Base-by-base conservation (phyloP, 1,140 invertebrate genomes). In the Eueides isabella region DNA sequence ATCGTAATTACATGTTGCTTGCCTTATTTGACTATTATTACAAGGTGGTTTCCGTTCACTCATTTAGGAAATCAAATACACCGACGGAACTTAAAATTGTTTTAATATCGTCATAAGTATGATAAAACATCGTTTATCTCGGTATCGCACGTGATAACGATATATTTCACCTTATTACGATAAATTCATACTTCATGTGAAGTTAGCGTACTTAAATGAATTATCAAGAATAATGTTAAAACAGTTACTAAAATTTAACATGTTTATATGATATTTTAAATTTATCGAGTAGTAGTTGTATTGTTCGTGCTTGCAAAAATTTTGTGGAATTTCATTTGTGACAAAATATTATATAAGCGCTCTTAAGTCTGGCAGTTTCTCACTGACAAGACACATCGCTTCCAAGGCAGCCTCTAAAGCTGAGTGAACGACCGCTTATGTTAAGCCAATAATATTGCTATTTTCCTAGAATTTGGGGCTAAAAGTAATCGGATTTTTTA, bases 341-440 rank as follows among this genome's bases (percentile, higher is more conserved):
- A 63, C 30, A 30, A 30, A 30, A 63, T 84, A 80, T 87, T 86
- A 72, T 81, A 82, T 85, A 87, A 89, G 80, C 82, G 35, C 48
- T 61, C 70, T 72, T 70, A 75, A 70, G 70, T 78, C 76, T 65
- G 31, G 12, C 63, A 72, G 65, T 76, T 76, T 76, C 74, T 72
- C 64, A 76, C 72, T 48, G 62, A 72, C 77, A 64, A 44, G 61
- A 70, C 66, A 55, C 48, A 30, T 62, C 64, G 76, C 68, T 69
- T 67, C 48, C 61, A 65, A 61, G 72, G 71, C 71, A 71, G 68
- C 71, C 62, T 72, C 66, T 73, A 69, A 66, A 73, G 72, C 76
- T 67, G 67, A 74, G 67, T 65, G 67, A 74, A 74, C 61, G 72
- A 74, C 72, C 67, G 72, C 67, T 74, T 74, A 65, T 67, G 35